Conservation (phyloP, 2,113 vertebrate genomes). For the Orycteropus afer region DNA sequence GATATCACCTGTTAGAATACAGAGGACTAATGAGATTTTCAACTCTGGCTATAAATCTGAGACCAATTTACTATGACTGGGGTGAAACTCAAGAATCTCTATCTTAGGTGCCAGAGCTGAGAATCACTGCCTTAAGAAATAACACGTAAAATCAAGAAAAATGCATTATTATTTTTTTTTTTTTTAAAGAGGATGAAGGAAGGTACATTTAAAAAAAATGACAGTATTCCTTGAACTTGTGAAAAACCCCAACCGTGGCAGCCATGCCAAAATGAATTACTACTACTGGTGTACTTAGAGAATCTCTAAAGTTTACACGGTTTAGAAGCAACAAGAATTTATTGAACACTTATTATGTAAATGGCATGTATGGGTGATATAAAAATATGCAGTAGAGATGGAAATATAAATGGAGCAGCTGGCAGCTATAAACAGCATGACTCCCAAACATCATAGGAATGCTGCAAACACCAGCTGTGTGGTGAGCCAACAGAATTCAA, state of each 20-base stretch:
- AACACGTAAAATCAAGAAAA: neutral
- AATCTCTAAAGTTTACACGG: neutral
- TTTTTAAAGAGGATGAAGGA: neutral
- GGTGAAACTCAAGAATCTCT: neutral
- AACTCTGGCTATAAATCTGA: neutral
- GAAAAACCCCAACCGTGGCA: neutral
- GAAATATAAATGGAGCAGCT: neutral
- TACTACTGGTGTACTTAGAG: neutral
- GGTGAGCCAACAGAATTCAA: too few relatives aligned
- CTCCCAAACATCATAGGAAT: too few relatives aligned
- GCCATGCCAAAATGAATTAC: neutral
- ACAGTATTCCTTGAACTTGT: neutral
- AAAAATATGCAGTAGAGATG: neutral
- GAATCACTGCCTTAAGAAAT: neutral
- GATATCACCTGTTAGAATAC: neutral
- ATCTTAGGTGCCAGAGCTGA: neutral
- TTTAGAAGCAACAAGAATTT: neutral
- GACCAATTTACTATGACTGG: neutral
- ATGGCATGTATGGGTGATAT: neutral
- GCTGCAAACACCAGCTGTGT: too few relatives aligned
- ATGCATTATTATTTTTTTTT: neutral
- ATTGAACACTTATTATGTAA: neutral
- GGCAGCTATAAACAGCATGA: too few relatives aligned
- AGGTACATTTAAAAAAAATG: neutral
- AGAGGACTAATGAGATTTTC: neutral